These are phyloP conservation scores for Aptenodytes forsteri DNA, from an alignment of 2,113 vertebrate genomes.

Conservation along the genomic window DNA sequence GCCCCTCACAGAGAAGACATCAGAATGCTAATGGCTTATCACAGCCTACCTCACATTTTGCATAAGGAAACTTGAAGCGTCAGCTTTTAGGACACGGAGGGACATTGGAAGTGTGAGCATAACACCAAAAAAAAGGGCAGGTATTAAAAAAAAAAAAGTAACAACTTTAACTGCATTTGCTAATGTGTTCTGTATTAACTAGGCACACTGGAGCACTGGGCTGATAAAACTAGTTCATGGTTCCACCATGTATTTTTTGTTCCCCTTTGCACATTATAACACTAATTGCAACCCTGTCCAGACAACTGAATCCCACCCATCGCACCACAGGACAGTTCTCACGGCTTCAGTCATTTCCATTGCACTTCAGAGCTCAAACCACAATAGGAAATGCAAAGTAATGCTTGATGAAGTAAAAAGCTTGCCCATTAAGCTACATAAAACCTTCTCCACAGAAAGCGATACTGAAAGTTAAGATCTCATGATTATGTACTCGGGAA, in stretches of 20 bases:
- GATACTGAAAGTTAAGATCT: not conserved
- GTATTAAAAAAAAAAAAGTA: not conserved
- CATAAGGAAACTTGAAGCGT: not conserved
- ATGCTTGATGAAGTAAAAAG: not conserved
- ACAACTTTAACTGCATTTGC: not conserved
- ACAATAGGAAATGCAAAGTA: fast-evolving
- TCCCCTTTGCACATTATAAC: not conserved
- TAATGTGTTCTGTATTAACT: not conserved
- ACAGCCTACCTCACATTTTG: not conserved
- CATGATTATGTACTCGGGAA: not conserved
- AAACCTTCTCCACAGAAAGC: not conserved
- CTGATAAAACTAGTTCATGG: not conserved
- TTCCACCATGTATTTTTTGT: not conserved
- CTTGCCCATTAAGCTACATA: not conserved
- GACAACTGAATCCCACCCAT: not conserved
- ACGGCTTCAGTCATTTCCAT: not conserved
- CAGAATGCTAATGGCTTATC: not conserved
- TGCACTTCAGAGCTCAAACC: not conserved
- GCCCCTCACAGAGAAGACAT: not conserved
- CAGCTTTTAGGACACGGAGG: not conserved
- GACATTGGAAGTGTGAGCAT: not conserved
- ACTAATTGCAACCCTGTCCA: not conserved
- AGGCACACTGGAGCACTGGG: not conserved
- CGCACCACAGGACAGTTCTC: not conserved
- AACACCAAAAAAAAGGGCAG: not conserved